A percentile compares a stretch with the other conserved stretches of the same genome.
These are phyloP conservation scores for Gambusia holbrooki DNA, from an alignment of 2,113 vertebrate genomes.

Conservation along the genomic window DNA sequence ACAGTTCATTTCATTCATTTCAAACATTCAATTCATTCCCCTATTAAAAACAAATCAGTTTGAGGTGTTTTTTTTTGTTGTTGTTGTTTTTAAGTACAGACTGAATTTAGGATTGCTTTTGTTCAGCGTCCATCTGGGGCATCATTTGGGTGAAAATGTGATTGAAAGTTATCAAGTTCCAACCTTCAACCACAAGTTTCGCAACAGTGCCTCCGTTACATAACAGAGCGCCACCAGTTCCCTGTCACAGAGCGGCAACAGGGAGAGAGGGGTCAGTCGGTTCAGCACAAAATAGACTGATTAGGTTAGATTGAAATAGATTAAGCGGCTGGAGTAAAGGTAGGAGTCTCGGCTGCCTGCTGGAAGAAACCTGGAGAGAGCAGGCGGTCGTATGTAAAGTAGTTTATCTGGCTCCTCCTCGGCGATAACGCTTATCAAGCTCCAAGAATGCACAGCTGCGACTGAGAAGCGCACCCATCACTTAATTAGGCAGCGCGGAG, in stretches of 20 bases:
- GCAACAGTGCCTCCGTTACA: conserved; percentile 70
- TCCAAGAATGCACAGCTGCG: conserved; percentile 58
- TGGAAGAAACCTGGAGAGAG: too few relatives aligned
- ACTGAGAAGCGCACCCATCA: conserved; percentile 22
- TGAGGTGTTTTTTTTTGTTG: too few relatives aligned
- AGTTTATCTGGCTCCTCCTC: conserved; percentile 31
- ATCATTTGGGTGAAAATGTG: background rate
- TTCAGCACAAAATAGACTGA: conserved; percentile 36
- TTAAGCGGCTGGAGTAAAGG: conserved; percentile 43
- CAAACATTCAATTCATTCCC: too few relatives aligned
- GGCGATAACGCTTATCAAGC: conserved; percentile 37
- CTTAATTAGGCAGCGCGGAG: conserved; percentile 36
- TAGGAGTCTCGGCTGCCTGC: background rate
- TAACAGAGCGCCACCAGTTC: conserved; percentile 58
- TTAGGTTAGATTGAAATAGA: conserved; percentile 35
- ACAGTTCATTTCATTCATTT: too few relatives aligned
- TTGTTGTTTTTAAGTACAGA: too few relatives aligned
- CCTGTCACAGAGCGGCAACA: background rate
- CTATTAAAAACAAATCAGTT: too few relatives aligned
- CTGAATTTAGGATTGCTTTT: too few relatives aligned
- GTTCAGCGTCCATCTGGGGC: too few relatives aligned
- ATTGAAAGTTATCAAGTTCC: background rate
- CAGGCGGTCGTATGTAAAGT: conserved; percentile 14
- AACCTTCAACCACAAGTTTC: conserved; percentile 62
- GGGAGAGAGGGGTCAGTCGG: background rate